Evolutionary conservation across 2,113 vertebrate species (phyloP).

Genomic region (Microcebus tavaratra): DNA sequence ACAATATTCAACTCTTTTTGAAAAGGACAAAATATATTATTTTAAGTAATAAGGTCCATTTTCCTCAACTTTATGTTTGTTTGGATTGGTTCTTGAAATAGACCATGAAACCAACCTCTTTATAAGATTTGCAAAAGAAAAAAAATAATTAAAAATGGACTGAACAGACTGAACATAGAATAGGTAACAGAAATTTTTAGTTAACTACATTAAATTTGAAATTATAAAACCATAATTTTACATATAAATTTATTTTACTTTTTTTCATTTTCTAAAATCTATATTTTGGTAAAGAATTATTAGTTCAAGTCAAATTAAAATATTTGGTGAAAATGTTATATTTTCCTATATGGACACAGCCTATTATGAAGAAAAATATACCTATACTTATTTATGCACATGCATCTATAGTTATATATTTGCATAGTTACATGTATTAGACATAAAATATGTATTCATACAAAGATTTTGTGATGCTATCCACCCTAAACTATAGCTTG

Average conservation of each 20-base stretch:
- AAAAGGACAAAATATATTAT: constrained; percentile 40
- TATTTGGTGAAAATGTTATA: neutral
- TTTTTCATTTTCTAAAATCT: neutral
- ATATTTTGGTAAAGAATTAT: neutral
- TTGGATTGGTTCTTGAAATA: constrained; percentile 39
- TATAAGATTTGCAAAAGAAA: neutral
- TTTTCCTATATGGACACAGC: neutral
- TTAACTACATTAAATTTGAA: neutral
- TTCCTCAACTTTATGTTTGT: constrained; percentile 62
- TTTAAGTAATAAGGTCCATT: constrained; percentile 58
- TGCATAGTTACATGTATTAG: neutral
- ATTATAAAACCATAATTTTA: neutral
- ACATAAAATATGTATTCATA: neutral
- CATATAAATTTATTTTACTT: neutral
- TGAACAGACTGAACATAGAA: neutral
- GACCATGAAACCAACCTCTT: constrained; percentile 26
- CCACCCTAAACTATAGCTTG: neutral
- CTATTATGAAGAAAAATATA: neutral
- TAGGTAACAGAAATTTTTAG: neutral
- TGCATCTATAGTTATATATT: neutral
- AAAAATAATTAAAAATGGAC: neutral
- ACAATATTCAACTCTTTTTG: neutral
- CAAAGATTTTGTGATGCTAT: neutral
- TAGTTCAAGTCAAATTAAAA: constrained; percentile 13
- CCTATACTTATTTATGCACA: neutral